Percentiles rank a stretch among this genome's conserved stretches.
Evolutionary conservation across 2,113 vertebrate genomes (phyloP).

Genomic region (Ranitomeya variabilis): DNA sequence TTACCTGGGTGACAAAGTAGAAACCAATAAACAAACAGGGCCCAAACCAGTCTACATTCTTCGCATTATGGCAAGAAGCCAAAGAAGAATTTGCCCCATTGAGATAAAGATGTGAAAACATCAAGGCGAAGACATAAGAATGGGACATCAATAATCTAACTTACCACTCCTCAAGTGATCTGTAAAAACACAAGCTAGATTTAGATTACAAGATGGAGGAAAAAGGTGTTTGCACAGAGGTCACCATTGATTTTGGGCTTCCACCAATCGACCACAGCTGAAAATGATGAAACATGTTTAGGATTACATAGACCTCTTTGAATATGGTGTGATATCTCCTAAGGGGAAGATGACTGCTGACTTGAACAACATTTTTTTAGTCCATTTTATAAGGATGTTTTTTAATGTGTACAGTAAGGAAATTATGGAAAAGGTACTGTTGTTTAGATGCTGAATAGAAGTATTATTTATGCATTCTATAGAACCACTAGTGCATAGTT

Average conservation of each 20-base stretch:
- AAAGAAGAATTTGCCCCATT: background rate
- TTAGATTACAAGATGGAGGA: background rate
- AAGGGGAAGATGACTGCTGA: no score
- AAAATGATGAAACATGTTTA: background rate
- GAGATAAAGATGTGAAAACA: constrained; percentile 8
- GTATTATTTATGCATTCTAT: background rate
- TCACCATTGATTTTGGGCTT: background rate
- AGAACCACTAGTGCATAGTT: background rate
- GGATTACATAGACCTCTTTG: background rate
- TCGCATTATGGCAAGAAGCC: background rate
- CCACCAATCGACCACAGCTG: background rate
- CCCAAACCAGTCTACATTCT: background rate
- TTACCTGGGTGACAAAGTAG: constrained; percentile 44
- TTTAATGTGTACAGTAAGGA: no score
- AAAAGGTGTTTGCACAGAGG: background rate
- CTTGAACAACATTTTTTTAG: no score
- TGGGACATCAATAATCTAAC: background rate
- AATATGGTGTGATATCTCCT: background rate
- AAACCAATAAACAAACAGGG: constrained; percentile 46
- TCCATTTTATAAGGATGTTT: no score
- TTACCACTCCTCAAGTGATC: background rate
- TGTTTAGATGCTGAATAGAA: no score
- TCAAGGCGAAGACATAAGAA: background rate
- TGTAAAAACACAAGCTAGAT: background rate
- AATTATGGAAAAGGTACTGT: no score